phyloP scores from a whole-genome alignment of 2,888 invertebrate species.

The Campaea margaritaria region DNA sequence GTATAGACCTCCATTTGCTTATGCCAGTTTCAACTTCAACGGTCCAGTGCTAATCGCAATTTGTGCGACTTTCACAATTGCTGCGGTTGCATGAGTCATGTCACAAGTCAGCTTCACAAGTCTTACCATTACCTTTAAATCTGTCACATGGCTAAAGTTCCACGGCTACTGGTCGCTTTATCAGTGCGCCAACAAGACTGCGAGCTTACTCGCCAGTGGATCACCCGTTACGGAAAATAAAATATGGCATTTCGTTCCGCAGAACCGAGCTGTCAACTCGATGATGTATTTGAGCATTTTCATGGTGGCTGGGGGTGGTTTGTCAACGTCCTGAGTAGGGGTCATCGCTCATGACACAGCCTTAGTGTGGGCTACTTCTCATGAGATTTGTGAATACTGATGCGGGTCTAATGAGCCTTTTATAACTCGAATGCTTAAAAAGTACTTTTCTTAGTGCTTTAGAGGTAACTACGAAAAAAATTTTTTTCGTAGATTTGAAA shows the following conservation, averaged over 20 bases:
- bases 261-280: conserved; percentile 76
- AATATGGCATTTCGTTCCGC: conserved; percentile 80
- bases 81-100: no score
- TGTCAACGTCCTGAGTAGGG: conserved; percentile 81
- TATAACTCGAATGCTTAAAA: no score
- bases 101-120: no score
- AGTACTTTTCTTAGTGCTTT: no score
- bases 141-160: not conserved
- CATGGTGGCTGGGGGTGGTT: conserved; percentile 78
- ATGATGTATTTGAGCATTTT: conserved; percentile 85
- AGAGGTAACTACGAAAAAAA: no score
- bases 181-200: conserved; percentile 5
- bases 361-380: conserved; percentile 49
- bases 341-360: conserved; percentile 76
- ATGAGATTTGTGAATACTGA: conserved; percentile 59
- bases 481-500: no score
- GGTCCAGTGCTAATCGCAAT: no score
- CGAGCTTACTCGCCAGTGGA: conserved; percentile 6
- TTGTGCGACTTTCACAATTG: no score
- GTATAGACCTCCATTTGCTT: no score
- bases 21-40: no score
- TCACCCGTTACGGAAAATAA: conserved; percentile 60
- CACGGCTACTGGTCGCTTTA: not conserved
- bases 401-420: conserved; percentile 33
- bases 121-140: no score